A percentile compares a stretch with the other conserved stretches of the same genome.
Conservation (phyloP, 2,888 invertebrate species). For the Plebejus melissa region DNA sequence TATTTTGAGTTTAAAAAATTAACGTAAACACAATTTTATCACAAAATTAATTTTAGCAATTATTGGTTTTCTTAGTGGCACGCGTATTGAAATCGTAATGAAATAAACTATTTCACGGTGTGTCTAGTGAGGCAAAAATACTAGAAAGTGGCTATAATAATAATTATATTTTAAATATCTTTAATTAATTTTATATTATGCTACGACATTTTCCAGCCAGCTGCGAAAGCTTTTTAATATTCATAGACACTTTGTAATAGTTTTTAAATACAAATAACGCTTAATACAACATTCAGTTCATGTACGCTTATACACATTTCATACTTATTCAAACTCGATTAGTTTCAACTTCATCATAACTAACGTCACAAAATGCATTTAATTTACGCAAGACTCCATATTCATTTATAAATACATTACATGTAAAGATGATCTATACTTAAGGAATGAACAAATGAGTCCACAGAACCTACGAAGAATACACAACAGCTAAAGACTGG, state of each 20-base stretch:
- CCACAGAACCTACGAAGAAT: slow-evolving; percentile 31
- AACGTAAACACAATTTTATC: not conserved
- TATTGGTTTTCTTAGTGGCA: not conserved
- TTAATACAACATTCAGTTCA: slow-evolving; percentile 2
- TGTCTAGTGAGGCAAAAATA: not conserved
- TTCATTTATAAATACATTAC: slow-evolving; percentile 49
- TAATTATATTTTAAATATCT: not conserved
- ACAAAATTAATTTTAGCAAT: not conserved
- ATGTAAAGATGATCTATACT: slow-evolving; percentile 45
- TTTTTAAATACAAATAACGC: not conserved
- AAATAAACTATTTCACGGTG: not conserved
- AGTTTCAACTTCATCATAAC: not conserved
- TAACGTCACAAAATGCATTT: slow-evolving; percentile 54
- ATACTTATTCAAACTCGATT: not conserved
- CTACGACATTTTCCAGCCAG: not conserved
- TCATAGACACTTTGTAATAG: not conserved
- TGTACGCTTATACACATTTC: not conserved
- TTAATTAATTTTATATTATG: slow-evolving; percentile 1
- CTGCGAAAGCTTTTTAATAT: not conserved
- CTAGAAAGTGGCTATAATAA: not conserved
- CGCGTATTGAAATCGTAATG: not conserved
- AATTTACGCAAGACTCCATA: slow-evolving; percentile 36
- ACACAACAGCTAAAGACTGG: not conserved
- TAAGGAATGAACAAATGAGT: slow-evolving; percentile 45
- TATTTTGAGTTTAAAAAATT: not conserved